Evolutionary conservation across 92 coral and sea anemone species (phyloP), one percentile per base, ranked within the genome.

Genomic region (Phenganax stokvisi): DNA sequence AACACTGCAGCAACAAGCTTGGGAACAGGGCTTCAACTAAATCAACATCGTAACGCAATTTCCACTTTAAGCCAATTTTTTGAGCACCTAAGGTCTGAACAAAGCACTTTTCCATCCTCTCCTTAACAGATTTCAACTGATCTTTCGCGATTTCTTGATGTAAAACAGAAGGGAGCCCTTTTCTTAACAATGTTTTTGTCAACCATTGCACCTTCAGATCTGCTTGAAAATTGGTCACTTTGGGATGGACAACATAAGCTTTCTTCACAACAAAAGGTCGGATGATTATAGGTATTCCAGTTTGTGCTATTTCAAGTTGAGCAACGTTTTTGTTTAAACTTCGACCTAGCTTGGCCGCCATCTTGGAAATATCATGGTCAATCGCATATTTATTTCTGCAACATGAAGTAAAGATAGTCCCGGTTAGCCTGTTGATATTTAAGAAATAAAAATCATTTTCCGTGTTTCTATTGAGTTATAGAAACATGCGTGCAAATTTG

Each of bases 131-230:
- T 29, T 29, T 63, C 0, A 64, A 56, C 30, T 47, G 74, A 47
- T 63, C 83, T 6, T 63, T 17, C 10, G 83, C 10, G 47, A 72
- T 72, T n/a, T 6, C 78, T 13, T 82, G 88, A n/a, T 86, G 37
- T 16, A 86, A 61, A 71, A 81, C 52, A 5, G 84, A 74, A 0
- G 98, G 98, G 20, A 94, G 87, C 12, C 96, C 90, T 30, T 94
- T 80, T 12, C 51, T 65, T 51, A 94, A 44, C 25, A 84, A 80
- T 9, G 97, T 94, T 59, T 94, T 94, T 9, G 98, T 92, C 44
- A 94, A 77, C 98, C 98, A 94, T 54, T 92, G 97, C 30, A 88
- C 89, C 72, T 94, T 94, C n/a, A 93, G 86, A 54, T 92, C 86
- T 16, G 89, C 80, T 53, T 85, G 92, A 71, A 87, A 86, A 3